A percentile compares a stretch with the other conserved stretches of the same genome.
Evolutionary conservation across 2,888 invertebrate species (phyloP).

Genomic region (Drosophila fungiperda): DNA sequence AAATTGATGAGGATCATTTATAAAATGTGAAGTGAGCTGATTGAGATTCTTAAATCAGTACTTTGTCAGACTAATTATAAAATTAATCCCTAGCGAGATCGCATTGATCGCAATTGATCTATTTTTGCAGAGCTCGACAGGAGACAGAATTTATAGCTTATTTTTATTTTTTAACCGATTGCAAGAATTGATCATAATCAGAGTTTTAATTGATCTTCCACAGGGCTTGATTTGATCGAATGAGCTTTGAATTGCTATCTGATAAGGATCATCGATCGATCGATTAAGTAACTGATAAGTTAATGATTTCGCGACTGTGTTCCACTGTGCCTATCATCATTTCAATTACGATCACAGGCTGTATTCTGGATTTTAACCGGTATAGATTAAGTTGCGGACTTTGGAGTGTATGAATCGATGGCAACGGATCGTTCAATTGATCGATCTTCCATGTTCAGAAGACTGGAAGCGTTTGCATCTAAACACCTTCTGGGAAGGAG

Average conservation of each 20-base stretch:
- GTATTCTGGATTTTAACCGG: slow-evolving; percentile 30
- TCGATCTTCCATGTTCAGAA: slow-evolving; percentile 42
- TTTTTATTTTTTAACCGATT: not conserved
- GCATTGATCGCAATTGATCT: slow-evolving; percentile 24
- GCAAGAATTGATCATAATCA: slow-evolving; percentile 1
- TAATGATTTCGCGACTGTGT: slow-evolving; percentile 3
- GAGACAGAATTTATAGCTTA: not conserved
- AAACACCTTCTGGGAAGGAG: slow-evolving; percentile 82
- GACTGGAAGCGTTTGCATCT: slow-evolving; percentile 82
- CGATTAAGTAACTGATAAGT: not conserved
- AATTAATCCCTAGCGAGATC: slow-evolving; percentile 19
- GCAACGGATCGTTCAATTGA: slow-evolving; percentile 53
- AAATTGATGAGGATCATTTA: slow-evolving; percentile 16
- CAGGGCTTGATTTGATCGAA: slow-evolving; percentile 26
- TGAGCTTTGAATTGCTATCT: slow-evolving; percentile 1
- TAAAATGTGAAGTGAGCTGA: slow-evolving; percentile 5
- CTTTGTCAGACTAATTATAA: slow-evolving; percentile 41
- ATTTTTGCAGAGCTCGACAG: slow-evolving; percentile 8
- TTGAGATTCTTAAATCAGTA: not conserved
- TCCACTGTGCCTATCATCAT: slow-evolving; percentile 64
- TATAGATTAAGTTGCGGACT: slow-evolving; percentile 39
- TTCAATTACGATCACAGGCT: slow-evolving; percentile 65
- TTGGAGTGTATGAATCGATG: slow-evolving; percentile 15
- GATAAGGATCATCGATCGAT: not conserved
- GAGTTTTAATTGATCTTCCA: not conserved